phyloP scores from a whole-genome alignment of 2,888 invertebrate species.

The Yponomeuta evonymella region DNA sequence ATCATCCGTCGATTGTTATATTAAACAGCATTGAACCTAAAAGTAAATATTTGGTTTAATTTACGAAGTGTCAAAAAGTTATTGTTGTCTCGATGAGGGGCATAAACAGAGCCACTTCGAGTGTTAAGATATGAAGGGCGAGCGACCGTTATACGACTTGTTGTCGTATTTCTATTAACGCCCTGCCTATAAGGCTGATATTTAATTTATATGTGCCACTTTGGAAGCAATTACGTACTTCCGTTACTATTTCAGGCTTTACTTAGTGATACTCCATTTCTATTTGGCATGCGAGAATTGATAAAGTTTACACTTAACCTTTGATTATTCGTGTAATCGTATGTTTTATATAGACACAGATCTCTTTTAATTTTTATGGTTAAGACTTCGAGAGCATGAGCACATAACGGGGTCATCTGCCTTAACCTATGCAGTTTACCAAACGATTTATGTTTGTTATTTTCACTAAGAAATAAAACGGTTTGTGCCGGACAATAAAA shows the following conservation, averaged over 20 bases:
- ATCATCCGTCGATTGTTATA: constrained; percentile 21
- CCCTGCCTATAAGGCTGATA: constrained; percentile 55
- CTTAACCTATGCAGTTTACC: constrained; percentile 32
- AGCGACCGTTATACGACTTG: constrained; percentile 50
- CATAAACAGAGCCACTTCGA: constrained; percentile 23
- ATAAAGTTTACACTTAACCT: background rate
- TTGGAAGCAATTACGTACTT: constrained; percentile 30
- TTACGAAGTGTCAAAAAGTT: constrained; percentile 42
- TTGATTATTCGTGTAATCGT: background rate
- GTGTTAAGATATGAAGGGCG: constrained; percentile 55
- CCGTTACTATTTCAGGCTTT: background rate
- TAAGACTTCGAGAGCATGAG: background rate
- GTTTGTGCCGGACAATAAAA: background rate
- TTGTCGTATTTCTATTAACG: constrained; percentile 47
- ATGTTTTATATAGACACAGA: background rate
- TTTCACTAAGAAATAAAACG: background rate
- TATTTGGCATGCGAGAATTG: background rate
- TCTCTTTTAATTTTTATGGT: background rate
- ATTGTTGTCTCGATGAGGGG: constrained; percentile 29
- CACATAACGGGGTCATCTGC: constrained; percentile 44
- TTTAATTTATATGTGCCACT: constrained; percentile 69
- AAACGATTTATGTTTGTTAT: background rate
- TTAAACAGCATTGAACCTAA: constrained; percentile 34
- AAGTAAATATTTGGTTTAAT: constrained; percentile 40
- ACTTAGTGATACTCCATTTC: background rate